phyloP scores from a whole-genome alignment of 2,113 vertebrate species.

The Ciconia maguari region DNA sequence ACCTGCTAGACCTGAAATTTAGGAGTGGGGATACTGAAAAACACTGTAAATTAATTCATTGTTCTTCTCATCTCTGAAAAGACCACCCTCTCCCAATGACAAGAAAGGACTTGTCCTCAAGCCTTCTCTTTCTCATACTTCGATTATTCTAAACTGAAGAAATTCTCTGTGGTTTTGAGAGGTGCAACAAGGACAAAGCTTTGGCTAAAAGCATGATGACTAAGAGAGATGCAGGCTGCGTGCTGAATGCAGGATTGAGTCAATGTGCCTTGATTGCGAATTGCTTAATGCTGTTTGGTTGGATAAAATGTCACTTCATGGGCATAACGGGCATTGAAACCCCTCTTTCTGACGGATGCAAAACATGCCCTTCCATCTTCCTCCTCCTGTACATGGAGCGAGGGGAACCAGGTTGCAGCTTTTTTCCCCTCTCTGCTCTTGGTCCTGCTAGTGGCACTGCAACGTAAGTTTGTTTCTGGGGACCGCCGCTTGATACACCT shows the following conservation, averaged over 20 bases:
- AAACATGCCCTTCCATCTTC: background rate
- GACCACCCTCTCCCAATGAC: background rate
- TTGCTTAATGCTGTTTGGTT: conserved; percentile 26
- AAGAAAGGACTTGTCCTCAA: conserved; percentile 15
- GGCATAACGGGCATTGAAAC: background rate
- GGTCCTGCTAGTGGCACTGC: background rate
- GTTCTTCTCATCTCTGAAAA: background rate
- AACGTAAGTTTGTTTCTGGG: background rate
- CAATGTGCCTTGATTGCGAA: conserved; percentile 26
- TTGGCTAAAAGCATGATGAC: background rate
- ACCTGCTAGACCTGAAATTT: conserved; percentile 5
- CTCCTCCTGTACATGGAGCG: background rate
- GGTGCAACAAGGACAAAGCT: conserved; percentile 30
- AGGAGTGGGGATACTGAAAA: background rate
- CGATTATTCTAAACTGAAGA: background rate
- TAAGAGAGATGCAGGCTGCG: background rate
- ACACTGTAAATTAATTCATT: background rate
- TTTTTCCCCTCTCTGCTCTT: background rate
- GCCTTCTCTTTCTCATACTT: background rate
- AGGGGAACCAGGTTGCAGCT: background rate
- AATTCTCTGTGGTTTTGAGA: conserved; percentile 31
- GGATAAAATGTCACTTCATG: conserved; percentile 29
- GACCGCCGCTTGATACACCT: background rate
- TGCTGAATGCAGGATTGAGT: conserved; percentile 9
- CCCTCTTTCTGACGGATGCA: background rate